These are phyloP conservation scores for Vannuccia rotundouncinata DNA, from an alignment of 2,888 invertebrate genomes.

Conservation along the genomic window DNA sequence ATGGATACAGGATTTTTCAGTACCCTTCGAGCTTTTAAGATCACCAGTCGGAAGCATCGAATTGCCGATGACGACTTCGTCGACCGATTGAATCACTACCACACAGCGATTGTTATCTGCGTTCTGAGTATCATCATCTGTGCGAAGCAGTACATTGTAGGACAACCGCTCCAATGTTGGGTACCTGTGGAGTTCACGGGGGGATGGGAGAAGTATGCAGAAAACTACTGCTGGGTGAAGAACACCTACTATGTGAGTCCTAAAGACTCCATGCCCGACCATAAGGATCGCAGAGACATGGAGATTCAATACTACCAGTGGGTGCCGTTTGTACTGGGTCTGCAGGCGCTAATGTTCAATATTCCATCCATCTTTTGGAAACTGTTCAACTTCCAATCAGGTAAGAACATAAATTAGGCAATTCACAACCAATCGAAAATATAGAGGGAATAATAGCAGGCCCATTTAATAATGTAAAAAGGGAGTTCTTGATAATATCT, in stretches of 20 bases:
- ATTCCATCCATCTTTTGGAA: constrained; percentile 58
- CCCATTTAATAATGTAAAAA: too few relatives aligned
- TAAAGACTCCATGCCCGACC: constrained; percentile 53
- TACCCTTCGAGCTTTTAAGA: constrained; percentile 25
- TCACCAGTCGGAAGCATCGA: constrained; percentile 33
- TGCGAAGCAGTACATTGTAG: constrained; percentile 80
- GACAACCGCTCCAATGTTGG: constrained; percentile 87
- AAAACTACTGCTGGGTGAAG: constrained; percentile 60
- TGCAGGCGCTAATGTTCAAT: constrained; percentile 58
- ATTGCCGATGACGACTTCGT: constrained; percentile 53
- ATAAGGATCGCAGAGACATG: constrained; percentile 47
- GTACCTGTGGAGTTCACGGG: constrained; percentile 59
- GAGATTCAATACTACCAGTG: constrained; percentile 57
- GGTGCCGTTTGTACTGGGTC: constrained; percentile 58
- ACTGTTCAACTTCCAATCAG: constrained; percentile 56
- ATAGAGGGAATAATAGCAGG: too few relatives aligned
- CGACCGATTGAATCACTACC: constrained; percentile 58
- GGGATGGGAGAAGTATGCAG: constrained; percentile 59
- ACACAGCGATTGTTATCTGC: constrained; percentile 66
- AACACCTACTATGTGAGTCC: constrained; percentile 59
- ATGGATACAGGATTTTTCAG: constrained; percentile 37
- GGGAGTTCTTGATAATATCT: too few relatives aligned
- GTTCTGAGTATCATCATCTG: constrained; percentile 86
- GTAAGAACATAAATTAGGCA: too few relatives aligned
- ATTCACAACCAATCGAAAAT: too few relatives aligned